Base-by-base conservation (phyloP, 2,797 vertebrate genomes). In the Falco columbarius region DNA sequence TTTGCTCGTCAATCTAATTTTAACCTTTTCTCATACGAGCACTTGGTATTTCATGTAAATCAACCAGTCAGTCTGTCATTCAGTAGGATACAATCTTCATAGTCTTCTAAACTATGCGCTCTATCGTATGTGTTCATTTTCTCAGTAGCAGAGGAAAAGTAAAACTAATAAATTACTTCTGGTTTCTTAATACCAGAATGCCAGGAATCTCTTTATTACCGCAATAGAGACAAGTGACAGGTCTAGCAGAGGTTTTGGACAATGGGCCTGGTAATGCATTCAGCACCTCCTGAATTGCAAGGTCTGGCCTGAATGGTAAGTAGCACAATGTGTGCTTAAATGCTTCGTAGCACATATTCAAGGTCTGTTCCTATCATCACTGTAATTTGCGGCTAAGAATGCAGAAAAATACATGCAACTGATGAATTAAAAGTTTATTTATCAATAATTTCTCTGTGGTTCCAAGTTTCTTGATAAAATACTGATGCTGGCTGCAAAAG, bases 51-150 rank as follows among this genome's bases (percentile, higher is more conserved):
- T 96, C 96, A 86, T 98, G 98, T 98, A 98, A 98, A 98, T 98
- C 97, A 97, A 96, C 89, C 98, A 99, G 98, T 98, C 99, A 92
- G 96, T 97, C 98, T 98, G 98, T 99, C 99, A 98, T 98, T 99
- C 99, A 99, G 94, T 84, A 91, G 97, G 59, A 52, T 70, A 94
- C 95, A 93, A 76, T 95, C 96, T 97, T 89, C 95, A 65, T 90
- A 95, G 95, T 68, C 87, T 88, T 84, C 85, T 95, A 84, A 96
- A 62, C 95, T 89, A 96, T 95, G 96, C 79, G 86, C 68, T 97
- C 94, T 71, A 81, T 90, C 96, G 75, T 96, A 84, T 86, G 95
- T 59, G 76, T 94, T 96, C 93, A 6, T 92, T 95, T 93, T 93
- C 82, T 88, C 96, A 97, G 93, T 65, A 89, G 89, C 77, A 93